A percentile compares a stretch with the other conserved stretches of the same genome.
phyloP scores from a whole-genome alignment of 2,113 vertebrate genomes.

The Pycnonotus jocosus region DNA sequence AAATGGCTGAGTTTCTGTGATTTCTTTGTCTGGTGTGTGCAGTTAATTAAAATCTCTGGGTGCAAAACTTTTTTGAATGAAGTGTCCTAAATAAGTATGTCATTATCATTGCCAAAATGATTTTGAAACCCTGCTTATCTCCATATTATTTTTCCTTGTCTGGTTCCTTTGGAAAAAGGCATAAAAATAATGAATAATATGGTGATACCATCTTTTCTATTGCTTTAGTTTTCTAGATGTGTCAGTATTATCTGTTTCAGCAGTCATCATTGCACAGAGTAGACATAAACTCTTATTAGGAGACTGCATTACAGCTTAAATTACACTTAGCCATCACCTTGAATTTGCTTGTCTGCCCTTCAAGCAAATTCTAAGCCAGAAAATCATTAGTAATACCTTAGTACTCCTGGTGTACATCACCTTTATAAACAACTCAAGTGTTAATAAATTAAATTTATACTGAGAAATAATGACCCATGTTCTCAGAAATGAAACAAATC shows the following conservation, averaged over 20 bases:
- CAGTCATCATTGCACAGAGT: not conserved
- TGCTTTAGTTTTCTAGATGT: not conserved
- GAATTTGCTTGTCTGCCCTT: not conserved
- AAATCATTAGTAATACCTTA: not conserved
- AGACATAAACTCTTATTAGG: not conserved
- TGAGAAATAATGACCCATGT: not conserved
- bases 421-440: not conserved
- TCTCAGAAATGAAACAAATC: not conserved
- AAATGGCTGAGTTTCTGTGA: not conserved
- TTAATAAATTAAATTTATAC: not conserved
- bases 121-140: constrained; percentile 17
- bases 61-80: not conserved
- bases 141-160: not conserved
- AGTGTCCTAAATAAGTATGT: not conserved
- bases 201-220: not conserved
- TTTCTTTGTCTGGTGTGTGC: not conserved
- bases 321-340: not conserved
- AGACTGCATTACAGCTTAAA: not conserved
- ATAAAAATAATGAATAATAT: not conserved
- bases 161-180: not conserved
- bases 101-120: not conserved
- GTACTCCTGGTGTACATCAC: not conserved
- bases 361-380: not conserved
- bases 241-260: not conserved
- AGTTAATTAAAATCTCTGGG: constrained; percentile 13